These are phyloP conservation scores for Ericerus pela DNA, from an alignment of 1,140 invertebrate genomes.

Conservation along the genomic window DNA sequence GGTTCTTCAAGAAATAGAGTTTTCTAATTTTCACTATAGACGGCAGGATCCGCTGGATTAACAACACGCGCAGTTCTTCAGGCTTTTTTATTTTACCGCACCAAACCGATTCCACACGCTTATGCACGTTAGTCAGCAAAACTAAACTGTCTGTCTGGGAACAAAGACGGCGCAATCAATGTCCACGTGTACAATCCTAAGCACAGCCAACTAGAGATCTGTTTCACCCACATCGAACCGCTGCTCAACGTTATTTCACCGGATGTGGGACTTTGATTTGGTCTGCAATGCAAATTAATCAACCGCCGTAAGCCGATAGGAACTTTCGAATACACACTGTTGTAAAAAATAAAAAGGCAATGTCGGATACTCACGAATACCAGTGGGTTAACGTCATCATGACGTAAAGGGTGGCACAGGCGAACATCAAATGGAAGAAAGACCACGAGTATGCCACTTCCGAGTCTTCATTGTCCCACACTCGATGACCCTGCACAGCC, in stretches of 20 bases:
- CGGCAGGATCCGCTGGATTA: too few relatives aligned
- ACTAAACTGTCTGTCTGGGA: slow-evolving; percentile 72
- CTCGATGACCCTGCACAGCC: slow-evolving; percentile 34
- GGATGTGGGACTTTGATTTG: slow-evolving; percentile 60
- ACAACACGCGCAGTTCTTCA: too few relatives aligned
- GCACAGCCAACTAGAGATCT: slow-evolving; percentile 91
- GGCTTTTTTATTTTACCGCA: too few relatives aligned
- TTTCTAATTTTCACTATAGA: too few relatives aligned
- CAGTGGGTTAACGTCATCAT: slow-evolving; percentile 99
- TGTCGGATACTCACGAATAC: slow-evolving; percentile 71
- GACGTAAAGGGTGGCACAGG: slow-evolving; percentile 90
- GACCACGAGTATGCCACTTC: slow-evolving; percentile 91
- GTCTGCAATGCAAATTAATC: slow-evolving; percentile 41
- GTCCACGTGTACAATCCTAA: slow-evolving; percentile 86
- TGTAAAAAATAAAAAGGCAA: not conserved
- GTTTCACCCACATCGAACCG: slow-evolving; percentile 97
- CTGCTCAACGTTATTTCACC: slow-evolving; percentile 66
- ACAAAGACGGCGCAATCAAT: slow-evolving; percentile 72
- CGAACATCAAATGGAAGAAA: slow-evolving; percentile 96
- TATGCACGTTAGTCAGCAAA: too few relatives aligned
- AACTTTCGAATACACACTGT: slow-evolving; percentile 10
- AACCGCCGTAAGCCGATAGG: not conserved
- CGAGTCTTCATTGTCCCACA: slow-evolving; percentile 92
- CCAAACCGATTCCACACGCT: too few relatives aligned
- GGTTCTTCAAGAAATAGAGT: too few relatives aligned